Conservation (phyloP, 2,797 vertebrate species). For the Carduelis carduelis region DNA sequence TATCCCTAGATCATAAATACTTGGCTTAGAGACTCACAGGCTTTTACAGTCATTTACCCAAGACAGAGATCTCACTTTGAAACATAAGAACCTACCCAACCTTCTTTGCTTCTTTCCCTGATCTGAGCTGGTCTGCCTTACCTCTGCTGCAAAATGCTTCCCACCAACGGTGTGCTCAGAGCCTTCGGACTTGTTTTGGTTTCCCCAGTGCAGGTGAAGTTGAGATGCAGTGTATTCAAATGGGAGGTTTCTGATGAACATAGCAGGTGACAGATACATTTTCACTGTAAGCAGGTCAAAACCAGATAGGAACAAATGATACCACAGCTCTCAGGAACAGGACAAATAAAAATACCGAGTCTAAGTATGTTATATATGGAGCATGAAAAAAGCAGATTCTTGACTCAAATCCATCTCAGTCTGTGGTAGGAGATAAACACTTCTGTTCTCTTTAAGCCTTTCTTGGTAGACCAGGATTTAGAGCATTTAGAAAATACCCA, state of each 20-base stretch:
- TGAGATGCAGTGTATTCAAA: slow-evolving; percentile 86
- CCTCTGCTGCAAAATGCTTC: slow-evolving; percentile 90
- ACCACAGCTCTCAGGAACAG: background rate
- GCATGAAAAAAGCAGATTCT: background rate
- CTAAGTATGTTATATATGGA: background rate
- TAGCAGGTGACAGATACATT: slow-evolving; percentile 81
- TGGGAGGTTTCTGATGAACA: slow-evolving; percentile 83
- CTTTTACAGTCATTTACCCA: background rate
- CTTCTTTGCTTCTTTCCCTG: background rate
- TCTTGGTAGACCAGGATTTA: background rate
- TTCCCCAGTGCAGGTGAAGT: slow-evolving; percentile 96
- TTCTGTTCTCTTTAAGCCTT: background rate
- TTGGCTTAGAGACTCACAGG: background rate
- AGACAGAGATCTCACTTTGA: background rate
- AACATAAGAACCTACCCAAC: background rate
- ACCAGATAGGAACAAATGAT: background rate
- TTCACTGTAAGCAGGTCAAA: slow-evolving; percentile 80
- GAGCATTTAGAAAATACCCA: background rate
- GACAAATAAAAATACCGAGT: background rate
- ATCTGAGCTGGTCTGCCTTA: slow-evolving; percentile 66
- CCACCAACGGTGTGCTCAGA: slow-evolving; percentile 89
- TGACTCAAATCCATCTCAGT: background rate
- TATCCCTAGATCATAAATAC: background rate
- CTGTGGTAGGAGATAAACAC: background rate
- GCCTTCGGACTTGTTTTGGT: slow-evolving; percentile 75